Conservation (phyloP, 2,888 invertebrate genomes). For the Galeruca laticollis region DNA sequence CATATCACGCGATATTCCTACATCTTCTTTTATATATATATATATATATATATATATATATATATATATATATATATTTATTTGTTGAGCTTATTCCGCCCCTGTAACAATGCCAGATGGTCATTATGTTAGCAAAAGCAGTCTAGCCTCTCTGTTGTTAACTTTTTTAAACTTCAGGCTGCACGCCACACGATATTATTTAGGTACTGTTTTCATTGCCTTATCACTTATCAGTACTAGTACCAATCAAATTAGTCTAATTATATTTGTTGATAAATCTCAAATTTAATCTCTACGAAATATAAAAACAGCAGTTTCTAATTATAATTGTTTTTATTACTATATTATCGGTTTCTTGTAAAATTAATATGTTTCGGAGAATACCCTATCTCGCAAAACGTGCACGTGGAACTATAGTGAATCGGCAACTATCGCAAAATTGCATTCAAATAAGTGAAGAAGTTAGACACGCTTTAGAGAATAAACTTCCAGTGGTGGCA, state of each 20-base stretch:
- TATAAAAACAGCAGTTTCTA: neutral
- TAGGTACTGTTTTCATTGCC: slow-evolving; percentile 1
- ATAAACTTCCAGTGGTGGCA: slow-evolving; percentile 84
- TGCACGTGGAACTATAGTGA: neutral
- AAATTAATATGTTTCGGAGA: neutral
- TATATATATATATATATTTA: too few species aligned
- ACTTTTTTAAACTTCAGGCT: neutral
- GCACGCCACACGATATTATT: neutral
- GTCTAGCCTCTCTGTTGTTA: neutral
- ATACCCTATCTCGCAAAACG: neutral
- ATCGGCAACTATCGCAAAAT: slow-evolving; percentile 24
- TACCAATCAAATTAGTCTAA: slow-evolving; percentile 1
- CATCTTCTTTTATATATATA: too few species aligned
- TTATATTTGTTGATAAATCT: neutral
- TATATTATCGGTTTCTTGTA: neutral
- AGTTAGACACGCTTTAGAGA: slow-evolving; percentile 75
- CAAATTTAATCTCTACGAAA: neutral
- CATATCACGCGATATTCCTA: too few species aligned
- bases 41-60: too few species aligned
- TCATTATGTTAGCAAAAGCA: neutral
- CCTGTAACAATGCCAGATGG: slow-evolving; percentile 5
- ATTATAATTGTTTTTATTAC: neutral
- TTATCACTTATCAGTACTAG: slow-evolving; percentile 1
- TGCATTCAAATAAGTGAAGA: slow-evolving; percentile 65
- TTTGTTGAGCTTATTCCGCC: neutral